A percentile compares a stretch with the other conserved stretches of the same genome.
Conservation (phyloP, 2,113 vertebrate species). For the Brachypodius melanocephalos region DNA sequence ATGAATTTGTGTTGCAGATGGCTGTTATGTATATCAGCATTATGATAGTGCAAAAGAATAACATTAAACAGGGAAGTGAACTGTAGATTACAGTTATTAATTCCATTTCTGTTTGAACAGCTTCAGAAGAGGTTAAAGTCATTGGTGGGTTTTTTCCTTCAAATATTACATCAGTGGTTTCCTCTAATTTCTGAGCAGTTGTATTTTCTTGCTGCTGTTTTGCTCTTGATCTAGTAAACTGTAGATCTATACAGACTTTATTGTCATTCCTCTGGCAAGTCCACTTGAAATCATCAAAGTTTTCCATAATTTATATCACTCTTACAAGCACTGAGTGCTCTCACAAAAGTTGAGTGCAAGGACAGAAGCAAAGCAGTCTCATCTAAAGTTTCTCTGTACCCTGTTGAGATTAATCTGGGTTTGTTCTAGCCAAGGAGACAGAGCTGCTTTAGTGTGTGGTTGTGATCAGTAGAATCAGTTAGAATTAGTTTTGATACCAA, state of each 20-base stretch:
- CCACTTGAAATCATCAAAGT: not conserved
- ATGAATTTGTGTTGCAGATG: not conserved
- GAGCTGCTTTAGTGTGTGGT: not conserved
- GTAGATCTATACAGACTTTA: not conserved
- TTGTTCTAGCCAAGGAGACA: not conserved
- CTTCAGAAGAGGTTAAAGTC: not conserved
- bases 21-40: not conserved
- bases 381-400: not conserved
- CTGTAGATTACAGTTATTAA: not conserved
- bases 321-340: not conserved
- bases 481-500: not conserved
- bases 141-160: not conserved
- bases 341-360: not conserved
- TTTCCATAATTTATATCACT: not conserved
- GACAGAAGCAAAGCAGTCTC: not conserved
- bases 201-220: not conserved
- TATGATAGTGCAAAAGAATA: not conserved
- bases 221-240: not conserved
- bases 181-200: not conserved
- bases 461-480: not conserved
- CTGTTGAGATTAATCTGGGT: not conserved
- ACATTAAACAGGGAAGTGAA: not conserved
- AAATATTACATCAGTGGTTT: not conserved
- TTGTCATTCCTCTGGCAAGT: not conserved
- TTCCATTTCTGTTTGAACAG: not conserved